Base-by-base conservation (phyloP, 35 echinoderm and acorn worm genomes). In the Nesometra sesokonis region DNA sequence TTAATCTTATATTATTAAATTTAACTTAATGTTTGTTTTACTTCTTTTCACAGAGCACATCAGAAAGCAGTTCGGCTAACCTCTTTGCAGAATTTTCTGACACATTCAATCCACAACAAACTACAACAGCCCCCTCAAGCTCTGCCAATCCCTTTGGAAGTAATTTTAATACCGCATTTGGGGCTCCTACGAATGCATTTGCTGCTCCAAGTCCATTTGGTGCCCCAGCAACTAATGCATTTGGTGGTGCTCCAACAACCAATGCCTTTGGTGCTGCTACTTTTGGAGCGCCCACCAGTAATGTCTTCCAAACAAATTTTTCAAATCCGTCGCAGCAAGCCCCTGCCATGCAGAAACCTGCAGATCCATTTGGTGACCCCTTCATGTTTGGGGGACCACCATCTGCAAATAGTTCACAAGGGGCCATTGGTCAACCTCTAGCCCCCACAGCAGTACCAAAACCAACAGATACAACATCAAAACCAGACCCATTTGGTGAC, bases 401-500 rank as follows among this genome's bases (percentile, higher is more conserved):
- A 80, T 30, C 35, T 15, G 32, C 19, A 79, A 36, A 39, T 43
- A 32, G 34, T 80, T 11, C 3, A 38, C 36, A 38, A 83, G 83
- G 91, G 4, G 85, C 80, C 32, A 80, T 76, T 35, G 38, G 93
- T 0, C 87, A 89, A 35, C 87, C 57, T 21, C 92, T 87, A 31
- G 78, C 84, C 0, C 35, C 33, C 31, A 80, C 79, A 3, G 77
- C 90, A 3, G 85, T 87, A 82, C 77, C 91, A 80, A 87, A 89
- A 27, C 21, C 77, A 7, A 35, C 21, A 9, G 34, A 87, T 30
- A 13, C 85, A 3, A 36, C 37, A 0, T 38, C 78, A 19, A 91
- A 94, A 78, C 82, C 96, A 7, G 96, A 99, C 80, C 96, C 96
- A 13, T 99, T 99, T 35, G 86, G 86, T 27, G 92, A 90, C 57